Conservation (phyloP, 2,797 vertebrate genomes). For the Myoxocephalus aenaeus region DNA sequence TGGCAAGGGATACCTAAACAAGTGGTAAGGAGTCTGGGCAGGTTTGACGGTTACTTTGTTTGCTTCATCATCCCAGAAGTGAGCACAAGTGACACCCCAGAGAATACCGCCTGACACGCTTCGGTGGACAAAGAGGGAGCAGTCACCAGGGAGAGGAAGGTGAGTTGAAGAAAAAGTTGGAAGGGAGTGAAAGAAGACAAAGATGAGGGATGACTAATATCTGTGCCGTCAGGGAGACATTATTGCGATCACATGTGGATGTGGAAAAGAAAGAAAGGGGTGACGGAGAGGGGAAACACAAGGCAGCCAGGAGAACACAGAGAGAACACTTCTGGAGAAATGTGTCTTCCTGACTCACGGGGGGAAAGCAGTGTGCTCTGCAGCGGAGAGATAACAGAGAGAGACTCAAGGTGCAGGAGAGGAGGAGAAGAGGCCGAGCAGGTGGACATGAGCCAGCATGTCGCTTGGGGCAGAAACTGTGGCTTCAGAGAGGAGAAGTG, state of each 20-base stretch:
- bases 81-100: conserved; percentile 62
- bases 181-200: conserved; percentile 31
- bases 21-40: conserved; percentile 64
- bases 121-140: conserved; percentile 45
- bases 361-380: conserved; percentile 48
- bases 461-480: conserved; percentile 66
- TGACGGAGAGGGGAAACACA: conserved; percentile 26
- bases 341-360: conserved; percentile 37
- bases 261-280: conserved; percentile 15
- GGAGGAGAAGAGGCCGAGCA: conserved; percentile 47
- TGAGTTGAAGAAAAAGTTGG: conserved; percentile 21
- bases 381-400: conserved; percentile 60
- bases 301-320: conserved; percentile 25
- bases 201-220: conserved; percentile 49
- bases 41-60: conserved; percentile 71
- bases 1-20: conserved; percentile 58
- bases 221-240: conserved; percentile 46
- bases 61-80: conserved; percentile 66
- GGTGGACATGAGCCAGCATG: conserved; percentile 79
- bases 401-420: conserved; percentile 39
- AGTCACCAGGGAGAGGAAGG: conserved; percentile 28
- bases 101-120: conserved; percentile 50
- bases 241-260: conserved; percentile 35
- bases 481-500: conserved; percentile 62
- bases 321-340: conserved; percentile 45